Conservation (phyloP, 2,113 vertebrate species). For the Orthonyx spaldingii region DNA sequence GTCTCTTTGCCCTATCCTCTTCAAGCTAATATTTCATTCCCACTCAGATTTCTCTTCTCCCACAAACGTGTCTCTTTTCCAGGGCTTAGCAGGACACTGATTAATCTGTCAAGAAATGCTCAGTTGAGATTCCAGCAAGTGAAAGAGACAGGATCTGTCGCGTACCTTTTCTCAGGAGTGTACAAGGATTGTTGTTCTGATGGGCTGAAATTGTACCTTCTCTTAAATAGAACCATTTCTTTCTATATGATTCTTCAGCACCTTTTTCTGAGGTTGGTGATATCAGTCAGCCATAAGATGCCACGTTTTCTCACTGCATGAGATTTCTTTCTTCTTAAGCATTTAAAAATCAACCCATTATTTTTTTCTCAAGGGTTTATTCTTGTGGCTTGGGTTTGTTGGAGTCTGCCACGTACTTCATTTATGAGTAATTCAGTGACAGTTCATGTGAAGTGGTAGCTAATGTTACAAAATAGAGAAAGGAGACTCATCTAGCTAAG, state of each 20-base stretch:
- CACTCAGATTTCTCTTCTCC: background rate
- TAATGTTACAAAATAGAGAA: background rate
- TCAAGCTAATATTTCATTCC: background rate
- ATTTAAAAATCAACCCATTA: background rate
- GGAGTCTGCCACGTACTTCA: background rate
- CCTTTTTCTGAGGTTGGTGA: background rate
- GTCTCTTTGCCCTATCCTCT: background rate
- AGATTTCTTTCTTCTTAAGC: background rate
- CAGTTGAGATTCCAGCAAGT: background rate
- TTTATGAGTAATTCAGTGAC: background rate
- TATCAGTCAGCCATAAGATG: background rate
- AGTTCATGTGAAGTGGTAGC: background rate
- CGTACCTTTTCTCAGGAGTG: background rate
- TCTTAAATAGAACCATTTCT: background rate
- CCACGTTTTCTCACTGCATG: background rate
- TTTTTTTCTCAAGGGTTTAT: background rate
- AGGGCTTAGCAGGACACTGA: background rate
- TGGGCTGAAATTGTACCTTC: background rate
- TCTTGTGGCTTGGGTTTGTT: background rate
- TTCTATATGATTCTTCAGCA: background rate
- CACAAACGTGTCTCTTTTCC: background rate
- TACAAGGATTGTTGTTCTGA: background rate
- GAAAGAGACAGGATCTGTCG: background rate
- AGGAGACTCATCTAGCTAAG: background rate
- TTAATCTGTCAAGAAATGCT: background rate